Evolutionary conservation across 1,140 invertebrate genomes (phyloP), one percentile per base, ranked within the genome.

Genomic region (Batillaria attramentaria): DNA sequence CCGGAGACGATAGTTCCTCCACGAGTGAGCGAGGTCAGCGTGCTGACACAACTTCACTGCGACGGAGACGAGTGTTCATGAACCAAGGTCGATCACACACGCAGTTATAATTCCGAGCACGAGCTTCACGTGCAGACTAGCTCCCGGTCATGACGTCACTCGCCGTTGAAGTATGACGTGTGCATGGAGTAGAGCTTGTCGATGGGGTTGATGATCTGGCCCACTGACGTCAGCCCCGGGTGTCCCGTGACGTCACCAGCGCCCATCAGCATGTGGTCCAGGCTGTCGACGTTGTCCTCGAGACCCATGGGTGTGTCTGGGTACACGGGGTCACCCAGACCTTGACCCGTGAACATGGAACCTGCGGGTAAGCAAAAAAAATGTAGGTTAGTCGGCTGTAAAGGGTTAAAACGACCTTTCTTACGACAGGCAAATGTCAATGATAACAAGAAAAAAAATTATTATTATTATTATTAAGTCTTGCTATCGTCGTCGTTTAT

Each of bases 171-270:
- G 74, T 89, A 89, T 16, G 87, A 89, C n/a, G 62, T 84, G 60
- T 89, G 87, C 97, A 99, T 99, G 85, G 98, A 95, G 92, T 98
- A 99, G 66, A 99, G 93, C 92, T 98, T 98, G 91, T 99, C 97
- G 83, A 99, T 99, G 46, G 97, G 97, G 91, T 98, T 98, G 42
- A 87, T 81, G 33, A 87, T 50, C 68, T 79, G 68, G 0, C 75
- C 80, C n/a, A 68, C 20, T 10, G 72, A 24, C 41, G 69, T 80
- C 77, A 80, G 35, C 16, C 43, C 72, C 24, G 70, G n/a, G 31
- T 83, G 80, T 35, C 18, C n/a, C 35, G 31, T 65, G 72, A 41
- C 31, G 42, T 84, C 73, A 31, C 70, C 42, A 24, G 60, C 42
- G 42, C 70, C 57, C 77, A 83, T 78, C 50, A 85, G 73, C 79